A percentile compares a stretch with the other conserved stretches of the same genome.
Conservation (phyloP, 35 echinoderm and acorn worm species). For the Holothuria glaberrima region DNA sequence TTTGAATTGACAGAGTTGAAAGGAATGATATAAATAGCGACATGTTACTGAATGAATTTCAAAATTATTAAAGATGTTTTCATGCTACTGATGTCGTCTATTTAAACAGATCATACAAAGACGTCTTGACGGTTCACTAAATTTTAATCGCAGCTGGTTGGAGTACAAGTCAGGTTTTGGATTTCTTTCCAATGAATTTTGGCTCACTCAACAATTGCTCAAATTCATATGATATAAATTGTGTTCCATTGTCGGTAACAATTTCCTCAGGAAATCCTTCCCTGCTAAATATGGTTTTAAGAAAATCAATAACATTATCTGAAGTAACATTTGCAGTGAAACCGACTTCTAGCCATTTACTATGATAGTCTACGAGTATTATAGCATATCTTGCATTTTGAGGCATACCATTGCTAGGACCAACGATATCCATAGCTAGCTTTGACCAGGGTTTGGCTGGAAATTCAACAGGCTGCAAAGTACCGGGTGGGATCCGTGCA, state of each 20-base stretch:
- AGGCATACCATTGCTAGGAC: slow-evolving; percentile 34
- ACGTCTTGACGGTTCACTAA: no score
- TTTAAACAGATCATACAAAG: no score
- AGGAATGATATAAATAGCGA: no score
- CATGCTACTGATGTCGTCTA: no score
- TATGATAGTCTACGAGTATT: slow-evolving; percentile 62
- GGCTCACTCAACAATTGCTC: no score
- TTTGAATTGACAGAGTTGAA: no score
- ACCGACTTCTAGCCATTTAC: slow-evolving; percentile 60
- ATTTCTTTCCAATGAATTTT: no score
- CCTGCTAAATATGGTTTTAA: slow-evolving; percentile 45
- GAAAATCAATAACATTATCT: slow-evolving; percentile 14
- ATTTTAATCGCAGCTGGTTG: no score
- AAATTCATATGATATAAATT: slow-evolving; percentile 49
- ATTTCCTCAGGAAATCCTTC: slow-evolving; percentile 72
- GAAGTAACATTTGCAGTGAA: slow-evolving; percentile 63
- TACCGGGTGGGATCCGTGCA: not conserved
- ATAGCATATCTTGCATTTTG: slow-evolving; percentile 46
- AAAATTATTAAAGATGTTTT: no score
- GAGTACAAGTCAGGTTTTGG: no score
- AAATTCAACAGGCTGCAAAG: slow-evolving; percentile 38
- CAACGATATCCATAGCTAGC: slow-evolving; percentile 64
- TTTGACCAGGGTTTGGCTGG: slow-evolving; percentile 55
- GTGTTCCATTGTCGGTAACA: slow-evolving; percentile 53
- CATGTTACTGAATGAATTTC: no score